Evolutionary conservation across 1,140 invertebrate genomes (phyloP), one percentile per base, ranked within the genome.

Genomic region (Diprion similis): DNA sequence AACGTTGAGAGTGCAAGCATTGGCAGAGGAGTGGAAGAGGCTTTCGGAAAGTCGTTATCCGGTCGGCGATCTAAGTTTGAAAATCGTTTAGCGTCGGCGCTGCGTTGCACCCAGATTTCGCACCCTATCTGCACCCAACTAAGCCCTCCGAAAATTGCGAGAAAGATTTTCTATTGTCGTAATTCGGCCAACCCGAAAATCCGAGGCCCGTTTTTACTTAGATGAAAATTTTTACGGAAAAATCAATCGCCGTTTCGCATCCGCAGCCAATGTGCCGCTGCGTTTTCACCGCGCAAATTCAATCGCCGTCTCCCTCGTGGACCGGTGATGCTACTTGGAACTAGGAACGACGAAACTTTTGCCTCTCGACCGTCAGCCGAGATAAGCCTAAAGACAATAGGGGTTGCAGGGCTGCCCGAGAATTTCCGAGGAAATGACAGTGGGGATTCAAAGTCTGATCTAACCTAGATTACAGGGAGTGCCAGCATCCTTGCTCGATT

Each of bases 371-470:
- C 51, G 51, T 13, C 51, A 59, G n/a, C 51, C 51, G n/a, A 59
- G 51, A 59, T 59, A 59, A 59, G 51, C 51, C 51, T 59, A 59
- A 59, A 59, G 51, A 59, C 51, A 59, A 59, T 59, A 59, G 51
- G 51, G 51, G 51, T 8, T 59, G 51, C 51, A 59, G 51, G 51
- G 51, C 24, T 59, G n/a, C 51, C 51, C 51, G 51, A 59, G 51
- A n/a, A 59, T n/a, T 11, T 8, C n/a, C 51, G 51, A 59, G 51
- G 51, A 59, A 59, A 59, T 59, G 51, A 59, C 51, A 59, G 51
- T 59, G 51, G 51, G 51, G 51, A 59, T 59, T 59, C 51, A 59
- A 59, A 59, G 1, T 59, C 51, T 59, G 51, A 59, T 59, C 51
- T 59, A 59, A 59, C 51, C 51, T 59, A 59, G 51, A 59, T 59